Evolutionary conservation across 2,888 invertebrate species (phyloP).

Genomic region (Sminthurides aquaticus): DNA sequence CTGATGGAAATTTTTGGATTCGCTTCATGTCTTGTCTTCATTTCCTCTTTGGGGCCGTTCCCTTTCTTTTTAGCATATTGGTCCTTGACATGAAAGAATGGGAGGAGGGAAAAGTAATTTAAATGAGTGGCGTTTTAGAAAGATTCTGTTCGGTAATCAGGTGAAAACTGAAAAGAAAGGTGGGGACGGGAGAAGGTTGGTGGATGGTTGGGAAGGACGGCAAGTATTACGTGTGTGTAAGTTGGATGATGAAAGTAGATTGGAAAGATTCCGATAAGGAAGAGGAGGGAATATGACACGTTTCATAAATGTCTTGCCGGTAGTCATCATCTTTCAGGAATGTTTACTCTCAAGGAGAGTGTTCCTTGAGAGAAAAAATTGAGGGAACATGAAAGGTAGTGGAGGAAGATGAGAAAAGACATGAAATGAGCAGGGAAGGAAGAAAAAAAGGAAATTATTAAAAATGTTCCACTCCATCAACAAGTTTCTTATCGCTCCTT

Average conservation of each 20-base stretch:
- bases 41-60: not conserved
- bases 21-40: not conserved
- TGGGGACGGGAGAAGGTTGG: no score
- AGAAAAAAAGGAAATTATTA: not conserved
- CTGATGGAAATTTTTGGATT: not conserved
- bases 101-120: not conserved
- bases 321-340: not conserved
- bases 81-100: not conserved
- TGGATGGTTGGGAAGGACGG: no score
- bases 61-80: not conserved
- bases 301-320: not conserved
- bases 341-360: not conserved
- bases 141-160: not conserved
- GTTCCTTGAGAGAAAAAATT: not conserved
- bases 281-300: not conserved
- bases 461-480: not conserved
- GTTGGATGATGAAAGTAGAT: not conserved
- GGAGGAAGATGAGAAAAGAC: not conserved
- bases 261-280: not conserved
- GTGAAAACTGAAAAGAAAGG: not conserved
- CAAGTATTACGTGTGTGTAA: no score
- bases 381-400: not conserved
- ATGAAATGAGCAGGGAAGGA: not conserved
- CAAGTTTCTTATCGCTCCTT: not conserved
- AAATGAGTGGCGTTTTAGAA: conserved; percentile 7